phyloP scores from a whole-genome alignment of 2,888 invertebrate genomes.

The Eumerus sabulonum region DNA sequence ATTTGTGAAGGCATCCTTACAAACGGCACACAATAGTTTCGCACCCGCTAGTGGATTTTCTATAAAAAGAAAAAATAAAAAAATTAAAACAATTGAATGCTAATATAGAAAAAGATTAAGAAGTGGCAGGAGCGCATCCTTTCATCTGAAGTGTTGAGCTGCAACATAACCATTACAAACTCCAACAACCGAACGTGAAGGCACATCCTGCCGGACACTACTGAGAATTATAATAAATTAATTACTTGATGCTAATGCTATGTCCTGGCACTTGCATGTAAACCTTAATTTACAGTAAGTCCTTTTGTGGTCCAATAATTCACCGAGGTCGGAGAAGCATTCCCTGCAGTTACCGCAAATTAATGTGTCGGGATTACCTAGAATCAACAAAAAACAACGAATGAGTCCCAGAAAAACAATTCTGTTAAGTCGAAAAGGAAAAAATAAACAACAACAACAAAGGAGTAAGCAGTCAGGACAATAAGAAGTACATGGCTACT shows the following conservation, averaged over 20 bases:
- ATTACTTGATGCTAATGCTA: conserved; percentile 79
- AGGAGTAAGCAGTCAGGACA: neutral
- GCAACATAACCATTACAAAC: too few relatives aligned
- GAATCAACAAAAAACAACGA: conserved; percentile 71
- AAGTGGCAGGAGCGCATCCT: too few relatives aligned
- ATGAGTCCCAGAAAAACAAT: conserved; percentile 58
- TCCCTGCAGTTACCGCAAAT: conserved; percentile 89
- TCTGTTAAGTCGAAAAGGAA: conserved; percentile 27
- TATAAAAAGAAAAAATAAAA: conserved; percentile 56
- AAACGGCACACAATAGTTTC: conserved; percentile 83
- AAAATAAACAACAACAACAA: neutral
- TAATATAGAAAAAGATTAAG: neutral
- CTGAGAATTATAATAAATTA: conserved; percentile 58
- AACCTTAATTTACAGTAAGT: conserved; percentile 86
- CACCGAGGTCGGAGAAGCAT: conserved; percentile 86
- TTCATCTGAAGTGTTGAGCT: too few relatives aligned
- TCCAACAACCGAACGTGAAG: conserved; percentile 4
- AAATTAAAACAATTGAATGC: neutral
- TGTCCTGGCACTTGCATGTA: conserved; percentile 85
- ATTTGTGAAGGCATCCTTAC: conserved; percentile 84
- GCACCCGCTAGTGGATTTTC: conserved; percentile 77
- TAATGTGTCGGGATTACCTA: conserved; percentile 87
- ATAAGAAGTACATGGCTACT: neutral
- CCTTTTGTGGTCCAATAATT: conserved; percentile 87
- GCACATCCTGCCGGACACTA: conserved; percentile 30